These are phyloP conservation scores for Axis porcinus DNA, from an alignment of 2,113 vertebrate genomes.

Conservation along the genomic window DNA sequence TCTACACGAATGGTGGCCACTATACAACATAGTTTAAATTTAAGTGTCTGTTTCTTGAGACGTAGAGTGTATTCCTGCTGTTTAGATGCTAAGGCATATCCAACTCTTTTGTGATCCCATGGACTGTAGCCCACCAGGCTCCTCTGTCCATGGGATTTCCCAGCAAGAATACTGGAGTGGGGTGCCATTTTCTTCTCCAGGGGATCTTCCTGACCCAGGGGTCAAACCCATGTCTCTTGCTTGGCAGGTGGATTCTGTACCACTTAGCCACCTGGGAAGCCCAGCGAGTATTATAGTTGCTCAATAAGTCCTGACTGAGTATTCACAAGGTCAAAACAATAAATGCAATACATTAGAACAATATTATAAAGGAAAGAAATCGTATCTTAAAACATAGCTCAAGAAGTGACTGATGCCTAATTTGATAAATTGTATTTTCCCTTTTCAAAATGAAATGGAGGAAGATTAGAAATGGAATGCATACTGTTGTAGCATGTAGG, in stretches of 20 bases:
- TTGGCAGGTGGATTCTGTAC: background rate
- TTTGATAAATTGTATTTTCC: background rate
- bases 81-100: background rate
- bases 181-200: background rate
- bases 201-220: background rate
- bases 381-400: background rate
- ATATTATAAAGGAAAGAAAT: background rate
- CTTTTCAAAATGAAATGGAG: background rate
- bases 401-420: background rate
- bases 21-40: background rate
- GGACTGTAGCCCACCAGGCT: background rate
- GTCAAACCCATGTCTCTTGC: background rate
- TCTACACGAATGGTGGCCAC: background rate
- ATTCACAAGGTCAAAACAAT: background rate
- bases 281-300: fast-evolving
- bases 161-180: background rate
- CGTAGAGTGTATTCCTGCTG: background rate
- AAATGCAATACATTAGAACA: background rate
- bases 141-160: background rate
- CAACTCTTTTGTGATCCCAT: background rate
- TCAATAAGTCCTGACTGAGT: background rate
- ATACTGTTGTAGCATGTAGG: fast-evolving
- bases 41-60: background rate
- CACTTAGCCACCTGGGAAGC: background rate
- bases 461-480: background rate